Evolutionary conservation across 2,113 vertebrate species (phyloP), one percentile per base, ranked within the genome.

Genomic region (Athene cunicularia): DNA sequence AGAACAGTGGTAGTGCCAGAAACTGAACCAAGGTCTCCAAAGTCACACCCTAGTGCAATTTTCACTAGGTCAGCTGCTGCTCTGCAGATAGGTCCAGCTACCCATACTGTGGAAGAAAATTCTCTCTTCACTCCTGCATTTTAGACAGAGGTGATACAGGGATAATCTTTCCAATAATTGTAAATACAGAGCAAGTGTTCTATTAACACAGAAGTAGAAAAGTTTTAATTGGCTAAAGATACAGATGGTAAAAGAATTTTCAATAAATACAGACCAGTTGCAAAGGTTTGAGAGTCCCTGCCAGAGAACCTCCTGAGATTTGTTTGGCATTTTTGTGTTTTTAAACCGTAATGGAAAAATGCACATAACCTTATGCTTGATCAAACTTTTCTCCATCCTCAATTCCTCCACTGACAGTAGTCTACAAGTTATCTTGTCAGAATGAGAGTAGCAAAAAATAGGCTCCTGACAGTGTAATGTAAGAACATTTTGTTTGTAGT

Each of bases 361-460:
- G 82, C 63, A 93, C 90, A 90, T 90, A 96, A 96, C 94, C 95
- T 96, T 96, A 96, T 95, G 94, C 79, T 95, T 93, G 89, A 94
- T 91, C 87, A 93, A 94, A 94, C 84, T 90, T 90, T 88, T 80
- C 93, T 66, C 86, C 37, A 86, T 85, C 26, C 59, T 93, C 84
- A 90, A 94, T 97, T 95, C 81, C 94, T 93, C 67, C 87, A 93
- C 94, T 93, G 95, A 93, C 91, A 91, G 87, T 94, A 92, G 81
- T 60, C 93, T 82, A 97, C 93, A 96, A 96, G 90, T 97, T 97
- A 97, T 93, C 55, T 86, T 97, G 95, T 96, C 93, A 96, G 79
- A 91, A 90, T 6, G 10, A 93, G 88, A 93, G 89, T 82, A 93
- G 89, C 91, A 95, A 95, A 96, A 95, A 95, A 96, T 82, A 94